Evolutionary conservation across 2,797 vertebrate genomes (phyloP).

Genomic region (Rhadinocentrus ornatus): DNA sequence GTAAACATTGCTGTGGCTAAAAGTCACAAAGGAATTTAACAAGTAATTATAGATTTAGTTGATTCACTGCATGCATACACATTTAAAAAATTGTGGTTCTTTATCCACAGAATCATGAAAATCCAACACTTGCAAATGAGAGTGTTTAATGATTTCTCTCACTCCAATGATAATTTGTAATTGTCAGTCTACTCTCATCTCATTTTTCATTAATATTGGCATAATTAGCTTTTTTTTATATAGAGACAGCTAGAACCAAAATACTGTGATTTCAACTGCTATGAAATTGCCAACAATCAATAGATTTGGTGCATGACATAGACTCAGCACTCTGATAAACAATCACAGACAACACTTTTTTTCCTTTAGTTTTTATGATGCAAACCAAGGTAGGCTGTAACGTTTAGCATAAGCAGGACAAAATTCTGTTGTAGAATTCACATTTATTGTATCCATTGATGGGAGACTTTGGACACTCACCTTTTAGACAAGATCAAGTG

Average conservation of each 20-base stretch:
- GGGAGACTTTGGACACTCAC: neutral
- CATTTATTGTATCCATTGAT: too few species aligned
- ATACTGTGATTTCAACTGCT: constrained; percentile 35
- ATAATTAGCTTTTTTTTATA: constrained; percentile 52
- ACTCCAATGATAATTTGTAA: neutral
- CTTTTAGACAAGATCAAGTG: neutral
- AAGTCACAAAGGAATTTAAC: constrained; percentile 41
- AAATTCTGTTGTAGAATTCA: too few species aligned
- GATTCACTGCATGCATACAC: constrained; percentile 25
- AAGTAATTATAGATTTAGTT: constrained; percentile 32
- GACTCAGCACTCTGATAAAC: too few species aligned
- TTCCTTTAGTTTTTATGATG: neutral
- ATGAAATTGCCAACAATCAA: constrained; percentile 13
- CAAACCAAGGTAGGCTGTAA: neutral
- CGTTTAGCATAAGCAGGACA: neutral
- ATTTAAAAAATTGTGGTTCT: constrained; percentile 13
- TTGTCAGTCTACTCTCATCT: constrained; percentile 56
- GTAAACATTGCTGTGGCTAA: constrained; percentile 32
- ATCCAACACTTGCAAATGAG: neutral
- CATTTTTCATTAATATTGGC: constrained; percentile 45
- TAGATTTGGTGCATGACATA: neutral
- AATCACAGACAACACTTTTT: neutral
- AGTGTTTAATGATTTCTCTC: too few species aligned
- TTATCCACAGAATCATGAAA: neutral
- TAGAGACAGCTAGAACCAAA: constrained; percentile 18